These are phyloP conservation scores for Distichodus sexfasciatus DNA, from an alignment of 2,797 vertebrate genomes.

Conservation along the genomic window DNA sequence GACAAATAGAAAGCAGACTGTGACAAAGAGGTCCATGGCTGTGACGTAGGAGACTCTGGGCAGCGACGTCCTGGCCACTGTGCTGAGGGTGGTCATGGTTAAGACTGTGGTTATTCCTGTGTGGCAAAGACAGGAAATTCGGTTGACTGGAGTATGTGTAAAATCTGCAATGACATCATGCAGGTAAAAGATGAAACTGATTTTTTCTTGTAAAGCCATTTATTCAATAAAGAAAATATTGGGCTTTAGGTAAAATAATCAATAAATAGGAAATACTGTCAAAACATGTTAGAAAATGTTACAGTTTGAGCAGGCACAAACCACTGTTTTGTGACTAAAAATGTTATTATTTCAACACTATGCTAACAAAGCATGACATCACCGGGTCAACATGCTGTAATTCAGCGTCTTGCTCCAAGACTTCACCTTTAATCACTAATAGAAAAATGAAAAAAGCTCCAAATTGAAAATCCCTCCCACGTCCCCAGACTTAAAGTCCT, in stretches of 20 bases:
- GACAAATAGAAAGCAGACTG: constrained; percentile 95
- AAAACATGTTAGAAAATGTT: not conserved
- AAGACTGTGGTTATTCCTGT: constrained; percentile 94
- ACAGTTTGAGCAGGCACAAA: not conserved
- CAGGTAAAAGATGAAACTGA: not conserved
- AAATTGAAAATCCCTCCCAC: constrained; percentile 35
- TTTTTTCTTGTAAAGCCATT: too few species aligned
- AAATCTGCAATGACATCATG: too few species aligned
- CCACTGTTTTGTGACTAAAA: not conserved
- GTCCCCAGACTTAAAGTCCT: constrained; percentile 21
- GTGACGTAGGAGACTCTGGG: constrained; percentile 95
- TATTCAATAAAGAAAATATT: too few species aligned
- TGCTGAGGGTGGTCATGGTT: constrained; percentile 96
- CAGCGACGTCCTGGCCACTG: constrained; percentile 89
- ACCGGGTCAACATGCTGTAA: not conserved
- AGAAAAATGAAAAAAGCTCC: constrained; percentile 28
- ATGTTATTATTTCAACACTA: too few species aligned
- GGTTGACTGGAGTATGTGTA: not conserved
- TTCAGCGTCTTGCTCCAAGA: not conserved
- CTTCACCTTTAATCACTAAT: constrained; percentile 15
- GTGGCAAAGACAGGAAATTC: constrained; percentile 20
- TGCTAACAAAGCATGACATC: not conserved
- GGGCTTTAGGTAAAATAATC: too few species aligned
- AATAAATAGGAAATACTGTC: too few species aligned
- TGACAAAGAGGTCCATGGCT: constrained; percentile 96